Percentiles rank a stretch among this genome's conserved stretches.
These are phyloP conservation scores for Zaprionus ornatus DNA, from an alignment of 1,140 invertebrate species.

Conservation along the genomic window DNA sequence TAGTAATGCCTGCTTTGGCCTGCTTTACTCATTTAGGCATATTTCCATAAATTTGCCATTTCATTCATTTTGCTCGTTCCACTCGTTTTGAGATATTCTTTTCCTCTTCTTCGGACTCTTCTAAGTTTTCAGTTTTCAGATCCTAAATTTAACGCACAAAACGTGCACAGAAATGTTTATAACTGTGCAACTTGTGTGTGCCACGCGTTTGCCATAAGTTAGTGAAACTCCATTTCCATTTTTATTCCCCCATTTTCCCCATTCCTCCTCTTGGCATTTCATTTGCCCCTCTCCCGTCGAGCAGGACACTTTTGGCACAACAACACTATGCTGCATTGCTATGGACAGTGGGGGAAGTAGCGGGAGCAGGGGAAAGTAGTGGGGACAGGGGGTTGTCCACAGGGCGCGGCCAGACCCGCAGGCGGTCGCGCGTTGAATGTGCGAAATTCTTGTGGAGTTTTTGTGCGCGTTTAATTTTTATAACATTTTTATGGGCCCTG, in stretches of 20 bases:
- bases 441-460: constrained; percentile 59
- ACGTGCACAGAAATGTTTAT: constrained; percentile 74
- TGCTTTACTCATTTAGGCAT: constrained; percentile 31
- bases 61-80: constrained; percentile 31
- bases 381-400: background rate
- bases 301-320: constrained; percentile 74
- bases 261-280: background rate
- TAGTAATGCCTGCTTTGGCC: constrained; percentile 19
- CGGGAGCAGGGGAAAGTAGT: background rate
- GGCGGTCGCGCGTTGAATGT: constrained; percentile 40
- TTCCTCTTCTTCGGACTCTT: background rate
- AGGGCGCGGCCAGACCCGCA: constrained; percentile 30
- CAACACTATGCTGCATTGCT: constrained; percentile 20
- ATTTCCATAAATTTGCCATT: constrained; percentile 50
- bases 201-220: constrained; percentile 68
- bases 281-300: background rate
- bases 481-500: constrained; percentile 74
- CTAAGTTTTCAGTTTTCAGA: constrained; percentile 4
- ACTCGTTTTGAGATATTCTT: constrained; percentile 1
- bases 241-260: background rate
- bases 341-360: background rate
- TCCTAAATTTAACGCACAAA: constrained; percentile 63
- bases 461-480: constrained; percentile 73
- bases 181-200: constrained; percentile 60
- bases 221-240: constrained; percentile 18